Evolutionary conservation across 2,888 invertebrate genomes (phyloP).

Genomic region (Tenthredo amoena): DNA sequence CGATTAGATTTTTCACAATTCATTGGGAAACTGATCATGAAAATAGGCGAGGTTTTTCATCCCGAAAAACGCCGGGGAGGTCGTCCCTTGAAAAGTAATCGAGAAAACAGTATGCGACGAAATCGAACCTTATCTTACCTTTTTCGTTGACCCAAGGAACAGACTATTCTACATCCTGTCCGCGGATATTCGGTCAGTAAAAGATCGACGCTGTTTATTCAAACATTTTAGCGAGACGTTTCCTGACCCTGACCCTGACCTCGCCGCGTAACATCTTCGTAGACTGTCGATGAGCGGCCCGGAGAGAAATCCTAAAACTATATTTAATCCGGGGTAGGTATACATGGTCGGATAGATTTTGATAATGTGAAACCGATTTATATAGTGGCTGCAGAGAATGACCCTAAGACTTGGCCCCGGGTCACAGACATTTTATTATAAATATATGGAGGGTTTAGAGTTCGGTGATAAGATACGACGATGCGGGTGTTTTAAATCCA

Average conservation of each 20-base stretch:
- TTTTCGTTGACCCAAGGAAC: not conserved
- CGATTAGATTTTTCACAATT: not conserved
- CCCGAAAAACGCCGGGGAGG: too few relatives aligned
- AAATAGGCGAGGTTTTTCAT: not conserved
- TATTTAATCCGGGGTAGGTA: not conserved
- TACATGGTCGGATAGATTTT: not conserved
- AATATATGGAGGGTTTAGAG: not conserved
- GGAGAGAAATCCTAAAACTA: not conserved
- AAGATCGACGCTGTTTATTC: slow-evolving; percentile 35
- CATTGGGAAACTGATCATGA: not conserved
- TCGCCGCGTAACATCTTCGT: slow-evolving; percentile 25
- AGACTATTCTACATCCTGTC: slow-evolving; percentile 8
- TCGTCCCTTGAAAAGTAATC: too few relatives aligned
- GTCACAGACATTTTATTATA: not conserved
- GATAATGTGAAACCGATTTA: not conserved
- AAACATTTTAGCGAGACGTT: slow-evolving; percentile 40
- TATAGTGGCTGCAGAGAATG: not conserved
- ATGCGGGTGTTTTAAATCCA: slow-evolving; percentile 26
- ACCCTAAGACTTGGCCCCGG: not conserved
- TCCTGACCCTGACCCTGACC: slow-evolving; percentile 43
- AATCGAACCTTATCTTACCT: not conserved
- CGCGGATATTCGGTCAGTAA: not conserved
- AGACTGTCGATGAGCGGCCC: not conserved
- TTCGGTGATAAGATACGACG: not conserved
- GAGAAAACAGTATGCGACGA: not conserved